Evolutionary conservation across 2,113 vertebrate species (phyloP).

Genomic region (Brienomyrus longianalis): DNA sequence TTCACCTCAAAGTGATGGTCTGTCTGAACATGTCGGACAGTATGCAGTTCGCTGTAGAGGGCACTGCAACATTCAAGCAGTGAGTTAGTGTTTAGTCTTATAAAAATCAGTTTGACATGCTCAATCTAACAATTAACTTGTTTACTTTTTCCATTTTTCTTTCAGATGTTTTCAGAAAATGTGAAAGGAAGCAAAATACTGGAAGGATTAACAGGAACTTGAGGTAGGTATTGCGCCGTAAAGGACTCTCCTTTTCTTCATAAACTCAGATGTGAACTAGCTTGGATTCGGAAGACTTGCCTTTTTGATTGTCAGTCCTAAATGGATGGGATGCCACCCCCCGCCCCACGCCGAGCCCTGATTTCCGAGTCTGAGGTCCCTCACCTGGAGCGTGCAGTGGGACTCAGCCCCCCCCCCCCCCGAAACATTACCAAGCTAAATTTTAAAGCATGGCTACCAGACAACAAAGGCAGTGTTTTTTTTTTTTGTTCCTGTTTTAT

Average conservation of each 20-base stretch:
- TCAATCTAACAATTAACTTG: neutral
- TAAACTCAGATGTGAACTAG: neutral
- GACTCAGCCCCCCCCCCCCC: neutral
- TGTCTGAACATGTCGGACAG: neutral
- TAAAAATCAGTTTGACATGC: neutral
- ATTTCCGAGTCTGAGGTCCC: neutral
- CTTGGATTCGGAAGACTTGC: neutral
- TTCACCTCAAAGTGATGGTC: neutral
- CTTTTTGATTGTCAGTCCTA: neutral
- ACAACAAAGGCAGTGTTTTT: neutral
- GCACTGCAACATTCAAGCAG: too few relatives aligned
- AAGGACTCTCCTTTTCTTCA: neutral
- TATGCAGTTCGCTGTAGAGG: neutral
- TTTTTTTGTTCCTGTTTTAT: neutral
- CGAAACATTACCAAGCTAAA: neutral
- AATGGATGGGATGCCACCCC: neutral
- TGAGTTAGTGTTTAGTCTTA: neutral
- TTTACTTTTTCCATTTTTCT: neutral
- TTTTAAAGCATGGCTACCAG: neutral
- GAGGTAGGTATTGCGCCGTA: neutral
- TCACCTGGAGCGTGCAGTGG: neutral
- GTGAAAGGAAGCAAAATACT: neutral
- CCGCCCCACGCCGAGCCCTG: neutral
- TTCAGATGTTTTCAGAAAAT: neutral
- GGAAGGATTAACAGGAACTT: neutral